A percentile compares a stretch with the other conserved stretches of the same genome.
phyloP scores from a whole-genome alignment of 2,888 invertebrate species.

The Pachymerium ferrugineum region DNA sequence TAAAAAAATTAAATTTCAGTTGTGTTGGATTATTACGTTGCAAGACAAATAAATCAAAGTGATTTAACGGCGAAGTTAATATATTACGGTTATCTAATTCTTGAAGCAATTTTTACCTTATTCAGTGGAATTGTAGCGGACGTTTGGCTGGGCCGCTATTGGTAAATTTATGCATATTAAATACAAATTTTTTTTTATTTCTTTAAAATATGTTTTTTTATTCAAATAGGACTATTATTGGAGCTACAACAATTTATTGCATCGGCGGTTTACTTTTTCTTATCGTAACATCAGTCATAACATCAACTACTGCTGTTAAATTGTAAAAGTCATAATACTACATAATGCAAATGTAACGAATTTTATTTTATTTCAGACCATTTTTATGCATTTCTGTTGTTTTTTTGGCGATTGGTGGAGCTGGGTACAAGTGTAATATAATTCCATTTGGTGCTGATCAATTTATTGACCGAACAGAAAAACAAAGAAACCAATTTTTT shows the following conservation, averaged over 20 bases:
- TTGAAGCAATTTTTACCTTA: background rate
- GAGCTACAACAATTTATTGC: background rate
- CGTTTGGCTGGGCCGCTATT: background rate
- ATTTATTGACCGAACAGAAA: background rate
- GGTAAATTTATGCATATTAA: background rate
- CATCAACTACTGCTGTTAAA: too few species aligned
- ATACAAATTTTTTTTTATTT: background rate
- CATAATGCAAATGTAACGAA: background rate
- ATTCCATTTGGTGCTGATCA: background rate
- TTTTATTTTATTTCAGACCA: background rate
- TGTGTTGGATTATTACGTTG: background rate
- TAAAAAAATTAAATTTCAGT: background rate
- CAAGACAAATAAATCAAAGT: background rate
- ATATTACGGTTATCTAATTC: background rate
- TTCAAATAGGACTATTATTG: too few species aligned
- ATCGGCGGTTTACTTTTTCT: background rate
- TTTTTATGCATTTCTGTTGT: background rate
- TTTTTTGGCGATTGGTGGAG: background rate
- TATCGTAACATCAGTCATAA: background rate
- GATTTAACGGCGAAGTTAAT: background rate
- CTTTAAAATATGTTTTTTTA: too few species aligned
- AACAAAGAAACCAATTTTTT: background rate
- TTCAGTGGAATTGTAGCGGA: background rate
- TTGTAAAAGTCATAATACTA: background rate
- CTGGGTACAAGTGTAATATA: background rate